Conservation (phyloP, 2,797 vertebrate species). For the Sus cebifrons region DNA sequence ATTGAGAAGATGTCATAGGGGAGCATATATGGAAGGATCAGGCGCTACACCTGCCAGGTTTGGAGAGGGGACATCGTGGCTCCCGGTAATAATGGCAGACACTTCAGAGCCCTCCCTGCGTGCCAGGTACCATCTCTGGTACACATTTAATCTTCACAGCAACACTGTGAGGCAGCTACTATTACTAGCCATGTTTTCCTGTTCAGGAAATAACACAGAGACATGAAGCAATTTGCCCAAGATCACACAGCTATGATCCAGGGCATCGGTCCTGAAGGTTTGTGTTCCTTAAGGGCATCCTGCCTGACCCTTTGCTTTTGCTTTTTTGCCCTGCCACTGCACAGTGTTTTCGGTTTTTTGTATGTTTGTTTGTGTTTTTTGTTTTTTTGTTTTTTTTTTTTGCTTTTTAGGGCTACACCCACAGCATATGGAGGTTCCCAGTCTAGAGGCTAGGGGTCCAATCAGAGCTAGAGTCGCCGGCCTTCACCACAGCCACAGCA, state of each 20-base stretch:
- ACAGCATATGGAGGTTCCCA: too few relatives aligned
- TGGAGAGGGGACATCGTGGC: not conserved
- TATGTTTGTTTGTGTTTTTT: too few relatives aligned
- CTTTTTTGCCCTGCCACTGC: too few relatives aligned
- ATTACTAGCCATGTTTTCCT: not conserved
- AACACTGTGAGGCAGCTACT: not conserved
- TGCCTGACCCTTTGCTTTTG: not conserved
- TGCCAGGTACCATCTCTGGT: not conserved
- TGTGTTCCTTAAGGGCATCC: not conserved
- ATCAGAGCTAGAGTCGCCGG: too few relatives aligned
- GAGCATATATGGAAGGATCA: not conserved
- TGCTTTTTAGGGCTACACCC: too few relatives aligned
- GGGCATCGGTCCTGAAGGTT: not conserved
- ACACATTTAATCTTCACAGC: not conserved
- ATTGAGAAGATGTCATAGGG: not conserved
- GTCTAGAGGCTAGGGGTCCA: too few relatives aligned
- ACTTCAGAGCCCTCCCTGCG: not conserved
- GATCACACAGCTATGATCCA: not conserved
- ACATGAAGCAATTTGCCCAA: not conserved
- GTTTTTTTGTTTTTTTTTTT: too few relatives aligned
- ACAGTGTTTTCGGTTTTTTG: not conserved
- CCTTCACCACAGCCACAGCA: too few relatives aligned
- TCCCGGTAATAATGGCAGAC: rapidly evolving
- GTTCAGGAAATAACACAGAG: not conserved
- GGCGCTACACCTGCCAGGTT: not conserved